These are phyloP conservation scores for Gari tellinella DNA, from an alignment of 2,888 invertebrate genomes.

Conservation along the genomic window DNA sequence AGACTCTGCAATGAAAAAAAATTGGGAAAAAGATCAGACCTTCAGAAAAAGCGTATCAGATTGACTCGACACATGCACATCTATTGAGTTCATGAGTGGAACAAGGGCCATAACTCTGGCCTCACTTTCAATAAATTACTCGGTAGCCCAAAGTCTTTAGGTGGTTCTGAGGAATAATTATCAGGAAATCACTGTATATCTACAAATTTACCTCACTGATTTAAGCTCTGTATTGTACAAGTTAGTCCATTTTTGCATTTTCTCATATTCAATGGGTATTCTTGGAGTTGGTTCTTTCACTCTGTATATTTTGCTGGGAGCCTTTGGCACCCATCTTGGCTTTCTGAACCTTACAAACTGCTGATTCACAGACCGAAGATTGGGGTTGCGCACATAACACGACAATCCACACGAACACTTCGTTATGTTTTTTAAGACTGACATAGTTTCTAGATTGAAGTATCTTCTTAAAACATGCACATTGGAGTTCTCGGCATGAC, in stretches of 20 bases:
- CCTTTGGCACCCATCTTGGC: conserved; percentile 75
- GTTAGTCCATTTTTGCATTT: conserved; percentile 55
- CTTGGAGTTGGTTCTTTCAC: conserved; percentile 70
- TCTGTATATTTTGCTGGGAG: conserved; percentile 74
- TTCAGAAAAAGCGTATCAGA: too few species aligned
- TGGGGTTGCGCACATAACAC: background rate
- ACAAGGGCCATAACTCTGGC: too few species aligned
- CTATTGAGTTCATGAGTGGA: too few species aligned
- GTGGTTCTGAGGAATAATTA: too few species aligned
- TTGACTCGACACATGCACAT: too few species aligned
- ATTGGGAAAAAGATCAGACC: too few species aligned
- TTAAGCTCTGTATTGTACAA: conserved; percentile 67
- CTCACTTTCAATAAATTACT: too few species aligned
- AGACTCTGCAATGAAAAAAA: too few species aligned
- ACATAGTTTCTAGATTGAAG: conserved; percentile 5
- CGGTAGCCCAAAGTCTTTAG: too few species aligned
- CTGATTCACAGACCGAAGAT: conserved; percentile 13
- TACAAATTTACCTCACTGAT: conserved; percentile 62
- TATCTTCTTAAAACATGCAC: too few species aligned
- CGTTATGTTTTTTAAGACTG: conserved; percentile 15
- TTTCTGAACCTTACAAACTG: conserved; percentile 75
- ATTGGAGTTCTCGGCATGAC: too few species aligned
- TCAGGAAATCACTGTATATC: too few species aligned
- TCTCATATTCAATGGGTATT: conserved; percentile 66
- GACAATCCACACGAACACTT: conserved; percentile 12